Conservation (phyloP, 2,888 invertebrate genomes). For the Meta bourneti region DNA sequence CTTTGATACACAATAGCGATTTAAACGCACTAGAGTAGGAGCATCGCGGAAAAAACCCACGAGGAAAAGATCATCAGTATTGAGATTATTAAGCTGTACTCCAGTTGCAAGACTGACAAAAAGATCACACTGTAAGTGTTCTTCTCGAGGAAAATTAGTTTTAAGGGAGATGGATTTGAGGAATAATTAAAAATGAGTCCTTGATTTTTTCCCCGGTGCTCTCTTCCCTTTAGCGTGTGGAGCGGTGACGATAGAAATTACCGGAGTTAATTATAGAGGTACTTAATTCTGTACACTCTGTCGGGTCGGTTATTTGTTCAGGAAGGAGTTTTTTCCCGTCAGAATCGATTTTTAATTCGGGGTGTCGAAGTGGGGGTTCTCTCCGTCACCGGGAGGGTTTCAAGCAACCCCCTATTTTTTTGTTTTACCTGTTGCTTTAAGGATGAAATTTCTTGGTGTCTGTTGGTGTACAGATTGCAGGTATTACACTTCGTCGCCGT, state of each 20-base stretch:
- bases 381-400: neutral
- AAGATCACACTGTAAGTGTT: conserved; percentile 46
- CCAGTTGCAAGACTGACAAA: conserved; percentile 34
- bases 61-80: conserved; percentile 53
- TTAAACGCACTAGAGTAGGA: neutral
- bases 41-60: conserved; percentile 11
- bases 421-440: neutral
- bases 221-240: neutral
- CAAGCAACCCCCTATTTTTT: neutral
- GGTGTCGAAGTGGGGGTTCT: neutral
- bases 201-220: neutral
- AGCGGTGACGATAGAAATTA: neutral
- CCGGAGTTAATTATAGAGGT: conserved; percentile 58
- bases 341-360: neutral
- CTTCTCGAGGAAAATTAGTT: conserved; percentile 57
- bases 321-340: neutral
- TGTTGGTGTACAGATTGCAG: no score
- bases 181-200: conserved; percentile 66
- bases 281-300: conserved; percentile 1
- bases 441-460: neutral
- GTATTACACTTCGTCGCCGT: no score
- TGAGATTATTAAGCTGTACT: conserved; percentile 51
- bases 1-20: conserved; percentile 13
- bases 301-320: conserved; percentile 1
- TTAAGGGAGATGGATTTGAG: conserved; percentile 56